These are phyloP conservation scores for Parapristionchus giblindavisi DNA, from an alignment of 2,888 invertebrate species.

Conservation along the genomic window DNA sequence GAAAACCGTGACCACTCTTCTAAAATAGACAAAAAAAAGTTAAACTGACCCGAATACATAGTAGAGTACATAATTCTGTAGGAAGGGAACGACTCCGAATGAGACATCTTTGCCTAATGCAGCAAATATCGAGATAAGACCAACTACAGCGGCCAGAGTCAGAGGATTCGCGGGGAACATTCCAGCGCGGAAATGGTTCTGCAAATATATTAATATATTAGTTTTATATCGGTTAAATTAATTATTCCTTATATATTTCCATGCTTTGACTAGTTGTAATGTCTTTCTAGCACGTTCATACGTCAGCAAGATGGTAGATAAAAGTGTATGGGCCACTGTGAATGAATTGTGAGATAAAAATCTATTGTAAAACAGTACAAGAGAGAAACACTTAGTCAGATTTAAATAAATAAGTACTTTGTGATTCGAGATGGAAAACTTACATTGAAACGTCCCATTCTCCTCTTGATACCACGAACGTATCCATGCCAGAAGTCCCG, in stretches of 20 bases:
- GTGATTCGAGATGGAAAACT: not conserved
- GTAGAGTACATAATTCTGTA: conserved; percentile 75
- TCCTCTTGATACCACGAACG: conserved; percentile 91
- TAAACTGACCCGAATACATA: conserved; percentile 81
- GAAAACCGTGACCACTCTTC: too few species aligned
- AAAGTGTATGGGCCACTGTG: too few species aligned
- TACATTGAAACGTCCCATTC: conserved; percentile 88
- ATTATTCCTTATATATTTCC: not conserved
- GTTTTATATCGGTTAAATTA: not conserved
- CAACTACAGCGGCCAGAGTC: conserved; percentile 85
- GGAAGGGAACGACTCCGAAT: conserved; percentile 82
- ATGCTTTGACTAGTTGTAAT: not conserved
- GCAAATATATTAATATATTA: conserved; percentile 67
- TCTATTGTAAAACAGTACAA: not conserved
- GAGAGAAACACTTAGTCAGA: not conserved
- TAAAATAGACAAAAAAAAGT: too few species aligned
- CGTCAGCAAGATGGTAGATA: not conserved
- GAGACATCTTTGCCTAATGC: conserved; percentile 70
- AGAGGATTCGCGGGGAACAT: conserved; percentile 93
- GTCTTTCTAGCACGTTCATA: not conserved
- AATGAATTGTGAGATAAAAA: not conserved
- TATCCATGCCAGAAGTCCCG: conserved; percentile 94
- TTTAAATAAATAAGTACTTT: too few species aligned
- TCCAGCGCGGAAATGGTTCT: conserved; percentile 95
- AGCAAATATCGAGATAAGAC: conserved; percentile 80